phyloP scores from a whole-genome alignment of 2,113 vertebrate species.

The Synodontis membranacea region DNA sequence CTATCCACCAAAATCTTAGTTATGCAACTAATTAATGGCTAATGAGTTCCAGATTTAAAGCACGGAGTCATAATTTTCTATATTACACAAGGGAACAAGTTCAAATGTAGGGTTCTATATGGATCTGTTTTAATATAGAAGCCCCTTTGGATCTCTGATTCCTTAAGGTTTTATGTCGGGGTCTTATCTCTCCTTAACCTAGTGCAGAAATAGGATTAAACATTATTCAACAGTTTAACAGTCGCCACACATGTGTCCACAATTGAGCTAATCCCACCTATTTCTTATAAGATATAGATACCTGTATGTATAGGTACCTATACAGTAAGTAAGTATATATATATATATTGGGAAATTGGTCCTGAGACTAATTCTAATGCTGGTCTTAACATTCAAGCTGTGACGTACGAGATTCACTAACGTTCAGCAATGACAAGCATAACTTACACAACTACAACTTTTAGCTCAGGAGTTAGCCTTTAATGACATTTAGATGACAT shows the following conservation, averaged over 20 bases:
- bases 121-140: conserved; percentile 28
- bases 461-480: not conserved
- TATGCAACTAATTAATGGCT: conserved; percentile 17
- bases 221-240: conserved; percentile 7
- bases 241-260: not conserved
- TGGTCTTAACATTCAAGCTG: not conserved
- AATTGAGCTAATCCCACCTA: not conserved
- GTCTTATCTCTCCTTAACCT: not conserved
- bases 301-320: too few relatives aligned
- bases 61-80: conserved; percentile 17
- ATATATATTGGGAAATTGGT: not conserved
- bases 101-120: conserved; percentile 31
- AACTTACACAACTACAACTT: conserved; percentile 2
- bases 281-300: not conserved
- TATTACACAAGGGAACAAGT: conserved; percentile 24
- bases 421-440: not conserved
- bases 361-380: not conserved
- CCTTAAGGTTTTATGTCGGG: not conserved
- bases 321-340: too few relatives aligned
- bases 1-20: conserved; percentile 18
- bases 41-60: conserved; percentile 23
- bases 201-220: not conserved
- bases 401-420: not conserved
- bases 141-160: conserved; percentile 10
- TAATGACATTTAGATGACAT: conserved; percentile 37